Base-by-base conservation (phyloP, 2,888 invertebrate genomes). In the Hanleya hanleyi region DNA sequence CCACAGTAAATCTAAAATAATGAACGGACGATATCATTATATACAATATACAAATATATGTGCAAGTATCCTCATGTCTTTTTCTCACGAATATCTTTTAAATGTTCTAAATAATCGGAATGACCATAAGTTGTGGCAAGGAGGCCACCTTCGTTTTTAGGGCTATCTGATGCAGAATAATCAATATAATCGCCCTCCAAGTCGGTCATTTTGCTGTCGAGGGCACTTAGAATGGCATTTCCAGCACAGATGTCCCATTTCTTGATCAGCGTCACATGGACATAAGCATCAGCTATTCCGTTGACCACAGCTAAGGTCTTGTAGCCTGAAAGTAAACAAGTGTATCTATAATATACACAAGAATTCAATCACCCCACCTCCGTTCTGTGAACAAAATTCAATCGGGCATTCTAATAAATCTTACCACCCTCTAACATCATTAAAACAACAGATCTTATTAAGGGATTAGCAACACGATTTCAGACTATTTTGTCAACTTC, bases 171-270 rank as follows among this genome's bases (percentile, higher is more conserved):
- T 0, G 91, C 86, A 0, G 93, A 92, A 88, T 96, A 97, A 86
- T 94, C 92, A 32, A 97, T 94, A 9, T 88, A 80, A 37, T 94
- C 92, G 68, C 95, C 94, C 74, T 93, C 91, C 9, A 94, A 90
- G 0, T 95, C 95, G 0, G 95, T 95, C 95, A 97, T 94, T 87
- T 93, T 92, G 0, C 97, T 97, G 50, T 94, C 94, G 0, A 96
- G 91, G 4, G 88, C 84, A 71, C 82, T 83, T 32, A 97, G 89
- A 76, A 97, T 94, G 7, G 96, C 96, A 91, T 96, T 92, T 6
- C 98, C 98, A 1, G 99, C 97, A 85, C 99, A 99, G 32, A 98
- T 93, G 88, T 99, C 99, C 99, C 99, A 99, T 89, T 99, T 99
- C 88, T 99, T 99, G 51, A 99, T 99, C 32, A 93, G 93, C 0